Percentiles rank a stretch among this genome's conserved stretches.
phyloP scores from a whole-genome alignment of 2,888 invertebrate species.

The Branchipolynoe longqiensis region DNA sequence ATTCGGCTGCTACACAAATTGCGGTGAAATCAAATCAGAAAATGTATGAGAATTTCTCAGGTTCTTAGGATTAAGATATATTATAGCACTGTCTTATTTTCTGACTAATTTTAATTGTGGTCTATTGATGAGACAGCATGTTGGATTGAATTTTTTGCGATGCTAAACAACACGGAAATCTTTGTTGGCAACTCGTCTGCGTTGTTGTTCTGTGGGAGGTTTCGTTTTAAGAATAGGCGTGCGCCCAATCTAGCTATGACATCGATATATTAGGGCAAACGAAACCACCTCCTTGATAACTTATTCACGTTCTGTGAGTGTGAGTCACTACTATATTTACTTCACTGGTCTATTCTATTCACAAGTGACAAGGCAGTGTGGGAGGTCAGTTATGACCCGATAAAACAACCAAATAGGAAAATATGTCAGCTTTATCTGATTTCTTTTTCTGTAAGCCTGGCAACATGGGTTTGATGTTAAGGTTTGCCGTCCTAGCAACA shows the following conservation, averaged over 20 bases:
- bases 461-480: no score
- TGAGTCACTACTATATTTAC: not conserved
- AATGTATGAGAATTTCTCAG: not conserved
- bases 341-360: not conserved
- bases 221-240: no score
- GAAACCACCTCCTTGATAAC: no score
- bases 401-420: no score
- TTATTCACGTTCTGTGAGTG: not conserved
- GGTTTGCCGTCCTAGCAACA: no score
- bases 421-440: no score
- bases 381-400: no score
- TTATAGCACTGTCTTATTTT: not conserved
- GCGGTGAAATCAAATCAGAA: conserved; percentile 22
- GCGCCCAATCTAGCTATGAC: no score
- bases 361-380: no score
- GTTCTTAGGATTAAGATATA: not conserved
- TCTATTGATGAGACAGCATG: not conserved
- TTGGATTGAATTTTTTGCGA: not conserved
- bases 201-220: not conserved
- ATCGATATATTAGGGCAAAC: no score
- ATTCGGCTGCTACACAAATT: conserved; percentile 29
- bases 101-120: not conserved
- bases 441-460: no score
- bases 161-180: not conserved
- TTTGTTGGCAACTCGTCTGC: not conserved